Percentiles rank a stretch among this genome's conserved stretches.
Conservation (phyloP, 2,113 vertebrate genomes). For the Erinaceus europaeus region DNA sequence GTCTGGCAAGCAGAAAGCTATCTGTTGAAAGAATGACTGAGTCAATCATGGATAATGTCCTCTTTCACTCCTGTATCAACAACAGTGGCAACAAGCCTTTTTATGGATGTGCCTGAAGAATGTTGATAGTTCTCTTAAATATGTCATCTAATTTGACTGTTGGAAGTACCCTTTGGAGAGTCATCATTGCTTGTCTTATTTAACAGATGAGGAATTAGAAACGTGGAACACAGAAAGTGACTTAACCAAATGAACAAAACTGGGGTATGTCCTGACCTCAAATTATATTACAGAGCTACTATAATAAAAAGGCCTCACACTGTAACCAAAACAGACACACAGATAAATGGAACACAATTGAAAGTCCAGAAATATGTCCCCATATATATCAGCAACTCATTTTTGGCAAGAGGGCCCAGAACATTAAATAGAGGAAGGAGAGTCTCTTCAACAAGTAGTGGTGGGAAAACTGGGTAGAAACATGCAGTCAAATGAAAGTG, state of each 20-base stretch:
- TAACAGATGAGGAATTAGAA: background rate
- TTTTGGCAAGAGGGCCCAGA: no score
- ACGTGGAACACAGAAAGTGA: background rate
- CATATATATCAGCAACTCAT: no score
- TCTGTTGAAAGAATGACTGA: background rate
- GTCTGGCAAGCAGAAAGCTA: no score
- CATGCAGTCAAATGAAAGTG: no score
- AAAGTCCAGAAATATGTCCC: no score
- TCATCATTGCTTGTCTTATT: background rate
- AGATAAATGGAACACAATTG: no score
- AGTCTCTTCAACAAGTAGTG: no score
- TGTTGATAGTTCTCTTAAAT: background rate
- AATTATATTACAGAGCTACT: no score
- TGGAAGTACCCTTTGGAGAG: background rate
- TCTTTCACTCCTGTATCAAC: background rate
- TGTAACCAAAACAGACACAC: no score
- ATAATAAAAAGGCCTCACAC: no score
- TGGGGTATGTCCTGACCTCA: background rate
- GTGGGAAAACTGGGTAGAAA: no score
- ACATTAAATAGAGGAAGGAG: no score
- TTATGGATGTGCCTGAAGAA: background rate
- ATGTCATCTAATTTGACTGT: background rate
- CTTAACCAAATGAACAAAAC: background rate
- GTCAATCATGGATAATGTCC: background rate
- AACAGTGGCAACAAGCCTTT: background rate